Evolutionary conservation across 1,140 invertebrate species (phyloP), one percentile per base, ranked within the genome.

Genomic region (Chymomyza costata): DNA sequence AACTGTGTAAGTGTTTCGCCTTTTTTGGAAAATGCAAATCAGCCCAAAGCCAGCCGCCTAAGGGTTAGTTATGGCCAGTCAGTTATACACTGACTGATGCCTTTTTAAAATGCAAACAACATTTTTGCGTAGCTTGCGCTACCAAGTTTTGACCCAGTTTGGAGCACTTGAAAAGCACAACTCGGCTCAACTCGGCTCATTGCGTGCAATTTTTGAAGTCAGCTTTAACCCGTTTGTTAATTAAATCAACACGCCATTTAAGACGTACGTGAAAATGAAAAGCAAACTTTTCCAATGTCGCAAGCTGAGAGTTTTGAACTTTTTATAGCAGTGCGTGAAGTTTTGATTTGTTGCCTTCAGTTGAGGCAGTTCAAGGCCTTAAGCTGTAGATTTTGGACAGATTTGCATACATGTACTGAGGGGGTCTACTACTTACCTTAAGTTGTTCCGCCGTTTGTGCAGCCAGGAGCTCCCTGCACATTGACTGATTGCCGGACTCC

Each of bases 401-500:
- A 3, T 25, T 25, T 25, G 8, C 21, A 14, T 32, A 21, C 45
- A 16, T n/a, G n/a, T n/a, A n/a, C n/a, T n/a, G n/a, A n/a, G n/a
- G n/a, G n/a, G n/a, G n/a, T n/a, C n/a, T n/a, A n/a, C n/a, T n/a
- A 66, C 64, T 81, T 73, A 90, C 89, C 87, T 91, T 90, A 18
- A 94, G 86, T 86, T 95, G 92, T 83, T 95, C 93, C 53, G 92
- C 88, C 54, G 94, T 92, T 89, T 94, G 89, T 84, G 93, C 90
- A 74, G 92, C 89, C 44, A 99, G 88, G 14, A 99, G 89, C 87
- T 98, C 97, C 61, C 93, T 90, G 73, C 94, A 94, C 89, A 97
- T 96, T 44, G 93, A 93, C 82, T 96, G 92, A 86, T 97, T 98
- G 8, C 96, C 96, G 25, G 92, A 92, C 85, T 98, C 95, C 44